Base-by-base conservation (phyloP, 2,888 invertebrate genomes). In the Nomada fucata region DNA sequence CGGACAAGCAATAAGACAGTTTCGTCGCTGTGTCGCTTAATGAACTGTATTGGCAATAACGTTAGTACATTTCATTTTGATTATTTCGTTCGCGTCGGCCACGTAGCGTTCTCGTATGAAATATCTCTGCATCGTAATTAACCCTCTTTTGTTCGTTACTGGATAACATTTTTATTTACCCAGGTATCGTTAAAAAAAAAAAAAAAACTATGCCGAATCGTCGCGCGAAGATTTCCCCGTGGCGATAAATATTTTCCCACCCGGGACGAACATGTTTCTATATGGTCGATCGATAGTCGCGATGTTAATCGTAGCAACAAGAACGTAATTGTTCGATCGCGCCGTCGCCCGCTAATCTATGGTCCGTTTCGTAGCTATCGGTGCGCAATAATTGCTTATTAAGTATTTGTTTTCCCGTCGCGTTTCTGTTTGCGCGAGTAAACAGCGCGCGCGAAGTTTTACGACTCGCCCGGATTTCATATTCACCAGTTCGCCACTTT, bases 401-500 rank as follows among this genome's bases (percentile, higher is more conserved):
- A 82, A 76, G 68, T 68, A 50, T 55, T 80, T 79, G 75, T 79
- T 71, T 68, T 59, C 60, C 29, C 70, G 36, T 23, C 69, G 64
- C 20, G 50, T 74, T 74, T 61, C 70, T 67, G 44, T 18, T 18
- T 11, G 44, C 67, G n/a, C 29, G 65, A 50, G 71, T 52, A 78
- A 78, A 82, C 71, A 59, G 20, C 23, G n/a, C 65, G 42, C 23
- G 44, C 36, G 64, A 63, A 64, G 82, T 36, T 77, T 78, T 78
- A 75, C 74, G 63, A 69, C 50, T 59, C 18, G 20, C 68, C 15
- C 26, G 36, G 42, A 64, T 53, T 26, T 26, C 53, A 50, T 75
- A 69, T 82, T 76, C 76, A 84, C 72, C 73, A 75, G 74, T 57
- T 77, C 69, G 67, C 55, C 67, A 65, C 69, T 69, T 63, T 20